These are phyloP conservation scores for Cyanoderma ruficeps DNA, from an alignment of 2,113 vertebrate species.

Conservation along the genomic window DNA sequence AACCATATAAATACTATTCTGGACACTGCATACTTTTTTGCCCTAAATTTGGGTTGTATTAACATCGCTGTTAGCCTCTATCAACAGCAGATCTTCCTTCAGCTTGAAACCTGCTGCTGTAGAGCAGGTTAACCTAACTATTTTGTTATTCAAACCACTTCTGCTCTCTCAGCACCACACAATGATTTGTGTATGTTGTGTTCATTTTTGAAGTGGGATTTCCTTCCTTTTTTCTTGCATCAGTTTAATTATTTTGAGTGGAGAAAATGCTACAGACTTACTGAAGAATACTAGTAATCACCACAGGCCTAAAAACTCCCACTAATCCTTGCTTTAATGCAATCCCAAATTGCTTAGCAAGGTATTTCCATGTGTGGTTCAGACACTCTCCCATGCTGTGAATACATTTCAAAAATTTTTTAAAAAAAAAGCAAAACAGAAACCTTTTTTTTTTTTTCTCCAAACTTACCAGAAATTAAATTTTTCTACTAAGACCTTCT, in stretches of 20 bases:
- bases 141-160: neutral
- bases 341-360: neutral
- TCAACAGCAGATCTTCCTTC: neutral
- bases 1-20: neutral
- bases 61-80: neutral
- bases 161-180: neutral
- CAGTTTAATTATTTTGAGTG: neutral
- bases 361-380: neutral
- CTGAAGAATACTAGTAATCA: neutral
- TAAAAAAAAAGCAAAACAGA: neutral
- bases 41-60: neutral
- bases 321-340: neutral
- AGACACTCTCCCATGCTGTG: neutral
- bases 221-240: neutral
- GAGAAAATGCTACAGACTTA: neutral
- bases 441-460: neutral
- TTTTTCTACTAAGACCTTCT: neutral
- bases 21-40: neutral
- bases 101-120: neutral
- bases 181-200: fast-evolving
- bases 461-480: neutral
- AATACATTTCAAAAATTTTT: neutral
- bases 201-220: neutral
- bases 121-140: neutral
- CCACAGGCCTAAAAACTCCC: neutral